These are phyloP conservation scores for Scaptomyza graminum DNA, from an alignment of 1,140 invertebrate species.

Conservation along the genomic window DNA sequence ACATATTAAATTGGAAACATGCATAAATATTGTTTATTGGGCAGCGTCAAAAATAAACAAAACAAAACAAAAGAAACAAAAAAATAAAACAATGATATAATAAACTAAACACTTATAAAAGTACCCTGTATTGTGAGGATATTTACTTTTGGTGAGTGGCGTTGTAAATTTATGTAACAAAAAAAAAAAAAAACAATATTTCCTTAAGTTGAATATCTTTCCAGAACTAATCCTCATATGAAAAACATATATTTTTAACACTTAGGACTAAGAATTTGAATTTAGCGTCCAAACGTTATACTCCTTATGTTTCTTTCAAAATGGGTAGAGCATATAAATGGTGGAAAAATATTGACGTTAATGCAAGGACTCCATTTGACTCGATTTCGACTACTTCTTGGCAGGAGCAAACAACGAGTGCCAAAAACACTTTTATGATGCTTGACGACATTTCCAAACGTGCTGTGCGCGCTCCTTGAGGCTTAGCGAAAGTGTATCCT, in stretches of 20 bases:
- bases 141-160: too few species aligned
- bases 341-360: conserved; percentile 34
- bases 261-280: too few species aligned
- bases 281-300: too few species aligned
- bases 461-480: conserved; percentile 46
- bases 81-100: conserved; percentile 1
- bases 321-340: conserved; percentile 25
- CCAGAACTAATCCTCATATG: too few species aligned
- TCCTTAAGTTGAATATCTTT: too few species aligned
- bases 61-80: conserved; percentile 41
- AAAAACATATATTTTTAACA: too few species aligned
- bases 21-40: conserved; percentile 72
- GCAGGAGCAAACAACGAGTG: conserved; percentile 32
- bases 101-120: background rate
- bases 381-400: conserved; percentile 33
- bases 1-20: conserved; percentile 74
- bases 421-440: conserved; percentile 61
- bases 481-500: conserved; percentile 69
- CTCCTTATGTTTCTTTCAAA: background rate
- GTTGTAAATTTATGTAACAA: too few species aligned
- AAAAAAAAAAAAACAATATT: too few species aligned
- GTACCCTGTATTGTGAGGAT: conserved; percentile 15
- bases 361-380: conserved; percentile 25
- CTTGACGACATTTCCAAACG: conserved; percentile 54
- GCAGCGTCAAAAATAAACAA: conserved; percentile 40